Conservation (phyloP, 2,888 invertebrate species). For the Colletes collaris region DNA sequence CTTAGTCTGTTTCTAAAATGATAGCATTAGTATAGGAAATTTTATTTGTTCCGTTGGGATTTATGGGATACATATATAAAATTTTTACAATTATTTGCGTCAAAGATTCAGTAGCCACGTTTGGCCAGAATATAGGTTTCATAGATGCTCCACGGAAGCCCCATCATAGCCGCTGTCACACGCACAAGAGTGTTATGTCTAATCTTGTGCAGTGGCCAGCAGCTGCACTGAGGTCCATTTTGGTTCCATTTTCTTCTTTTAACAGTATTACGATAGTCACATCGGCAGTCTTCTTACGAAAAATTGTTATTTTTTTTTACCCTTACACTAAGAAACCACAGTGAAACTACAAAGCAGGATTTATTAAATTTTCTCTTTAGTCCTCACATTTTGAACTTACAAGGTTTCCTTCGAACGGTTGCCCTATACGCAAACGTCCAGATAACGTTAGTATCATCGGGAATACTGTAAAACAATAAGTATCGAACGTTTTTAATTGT, state of each 20-base stretch:
- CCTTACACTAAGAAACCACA: neutral
- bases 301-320: neutral
- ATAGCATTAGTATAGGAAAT: too few relatives aligned
- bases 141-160: slow-evolving; percentile 82
- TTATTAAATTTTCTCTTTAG: too few relatives aligned
- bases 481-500: too few relatives aligned
- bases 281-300: neutral
- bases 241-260: neutral
- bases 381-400: too few relatives aligned
- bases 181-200: slow-evolving; percentile 97
- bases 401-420: too few relatives aligned
- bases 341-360: neutral
- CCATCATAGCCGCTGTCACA: slow-evolving; percentile 99
- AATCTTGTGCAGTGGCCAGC: slow-evolving; percentile 99
- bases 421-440: too few relatives aligned
- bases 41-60: too few relatives aligned
- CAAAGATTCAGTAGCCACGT: slow-evolving; percentile 21
- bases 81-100: slow-evolving; percentile 6
- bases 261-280: too few relatives aligned
- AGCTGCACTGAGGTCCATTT: slow-evolving; percentile 94
- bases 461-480: too few relatives aligned
- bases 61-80: too few relatives aligned
- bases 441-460: too few relatives aligned
- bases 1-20: too few relatives aligned
- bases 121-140: slow-evolving; percentile 30